Evolutionary conservation across 2,797 vertebrate genomes (phyloP), one percentile per base, ranked within the genome.

Genomic region (Characodon lateralis): DNA sequence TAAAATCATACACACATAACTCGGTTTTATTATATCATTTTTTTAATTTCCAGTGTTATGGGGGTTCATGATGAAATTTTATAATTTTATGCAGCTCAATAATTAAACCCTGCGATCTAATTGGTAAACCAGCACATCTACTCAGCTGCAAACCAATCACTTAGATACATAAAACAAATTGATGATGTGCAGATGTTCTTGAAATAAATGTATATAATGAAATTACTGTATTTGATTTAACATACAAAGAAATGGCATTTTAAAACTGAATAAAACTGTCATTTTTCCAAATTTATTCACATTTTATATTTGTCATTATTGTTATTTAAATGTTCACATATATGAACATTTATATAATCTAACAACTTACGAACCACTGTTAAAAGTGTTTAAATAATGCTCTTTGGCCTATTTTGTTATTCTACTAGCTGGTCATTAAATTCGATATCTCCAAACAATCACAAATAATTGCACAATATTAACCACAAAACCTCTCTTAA

Each of bases 401-500:
- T 43, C 2, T 68, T n/a, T 13, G 13, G 9, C 41, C 35, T 66
- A 24, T n/a, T 56, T 56, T 43, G 22, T 39, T 5, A 13, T 43
- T 43, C 39, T n/a, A 68, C 10, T n/a, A 9, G 55, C n/a, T 66
- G 79, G 24, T 71, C 14, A 50, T 71, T 71, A 31, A 71, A 71
- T 18, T 35, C 16, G 5, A 26, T 50, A 22, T 18, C 69, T 22
- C 28, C 10, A 56, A 51, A 55, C 16, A 31, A 28, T 13, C 8
- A 10, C 20, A 24, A 14, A 53, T 3, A 35, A 51, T 10, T 5
- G 56, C 3, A 41, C 55, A 55, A 41, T 39, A 20, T 55, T n/a
- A 39, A 72, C 22, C 8, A 12, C 16, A 14, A 35, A 56, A 56
- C 53, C 5, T 39, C 12, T 16, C 20, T 35, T 14, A 39, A 56